Evolutionary conservation across 2,113 vertebrate genomes (phyloP).

Genomic region (Cervus canadensis): DNA sequence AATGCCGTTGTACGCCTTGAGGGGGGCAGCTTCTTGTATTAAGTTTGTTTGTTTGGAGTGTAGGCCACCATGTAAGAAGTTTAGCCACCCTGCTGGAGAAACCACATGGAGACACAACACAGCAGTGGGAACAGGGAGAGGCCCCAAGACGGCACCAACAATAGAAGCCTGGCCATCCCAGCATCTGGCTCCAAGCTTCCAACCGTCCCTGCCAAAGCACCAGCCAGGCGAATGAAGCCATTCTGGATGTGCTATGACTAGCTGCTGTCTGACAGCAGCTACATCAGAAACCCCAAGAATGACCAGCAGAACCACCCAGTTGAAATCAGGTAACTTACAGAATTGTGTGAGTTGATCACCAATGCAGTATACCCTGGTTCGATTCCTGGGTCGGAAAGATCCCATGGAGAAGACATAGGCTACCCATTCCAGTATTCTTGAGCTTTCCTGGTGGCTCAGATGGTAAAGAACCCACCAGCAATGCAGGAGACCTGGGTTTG

Average conservation of each 20-base stretch:
- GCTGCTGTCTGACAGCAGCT: no score
- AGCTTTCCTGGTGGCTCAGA: not conserved
- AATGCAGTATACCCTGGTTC: not conserved
- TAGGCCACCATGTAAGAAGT: not conserved
- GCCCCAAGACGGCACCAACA: not conserved
- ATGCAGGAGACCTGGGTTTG: not conserved
- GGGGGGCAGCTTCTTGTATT: not conserved
- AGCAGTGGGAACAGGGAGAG: not conserved
- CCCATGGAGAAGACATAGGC: not conserved
- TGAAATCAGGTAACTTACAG: not conserved
- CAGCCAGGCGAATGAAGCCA: not conserved
- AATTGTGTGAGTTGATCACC: not conserved
- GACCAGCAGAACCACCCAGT: not conserved
- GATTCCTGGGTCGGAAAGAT: fast-evolving
- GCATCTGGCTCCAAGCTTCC: not conserved
- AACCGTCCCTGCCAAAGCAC: not conserved
- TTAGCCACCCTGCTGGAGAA: not conserved
- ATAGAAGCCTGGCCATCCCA: not conserved
- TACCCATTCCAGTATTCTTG: not conserved
- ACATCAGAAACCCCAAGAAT: not conserved
- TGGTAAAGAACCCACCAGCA: not conserved
- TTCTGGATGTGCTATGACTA: not conserved
- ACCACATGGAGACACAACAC: not conserved
- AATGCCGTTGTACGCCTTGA: not conserved
- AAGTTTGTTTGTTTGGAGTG: not conserved